A percentile compares a stretch with the other conserved stretches of the same genome.
These are phyloP conservation scores for Acromyrmex heyeri DNA, from an alignment of 1,140 invertebrate species.

Conservation along the genomic window DNA sequence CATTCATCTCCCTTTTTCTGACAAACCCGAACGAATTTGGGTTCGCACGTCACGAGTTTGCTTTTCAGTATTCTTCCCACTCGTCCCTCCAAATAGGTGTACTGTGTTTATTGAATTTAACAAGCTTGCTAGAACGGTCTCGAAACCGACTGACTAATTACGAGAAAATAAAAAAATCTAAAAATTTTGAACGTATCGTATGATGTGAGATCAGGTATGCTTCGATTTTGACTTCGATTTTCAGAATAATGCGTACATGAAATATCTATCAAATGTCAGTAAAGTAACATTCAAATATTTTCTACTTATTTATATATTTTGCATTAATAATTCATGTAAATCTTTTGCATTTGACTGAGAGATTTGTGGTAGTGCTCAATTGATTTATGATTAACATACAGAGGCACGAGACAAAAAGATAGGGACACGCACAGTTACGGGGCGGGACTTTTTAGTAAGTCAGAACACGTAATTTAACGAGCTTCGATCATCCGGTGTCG, in stretches of 20 bases:
- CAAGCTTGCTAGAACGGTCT: not conserved
- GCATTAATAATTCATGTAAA: not conserved
- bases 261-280: not conserved
- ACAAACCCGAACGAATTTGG: constrained; percentile 26
- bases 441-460: constrained; percentile 27
- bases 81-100: not conserved
- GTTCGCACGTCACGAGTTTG: not conserved
- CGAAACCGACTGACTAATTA: not conserved
- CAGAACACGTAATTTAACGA: constrained; percentile 58
- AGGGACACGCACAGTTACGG: not conserved
- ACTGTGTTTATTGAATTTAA: constrained; percentile 26
- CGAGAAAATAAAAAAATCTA: not conserved
- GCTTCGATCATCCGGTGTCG: constrained; percentile 59
- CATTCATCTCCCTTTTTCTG: constrained; percentile 13
- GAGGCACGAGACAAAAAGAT: constrained; percentile 24
- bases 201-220: not conserved
- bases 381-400: constrained; percentile 40
- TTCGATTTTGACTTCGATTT: too few species aligned
- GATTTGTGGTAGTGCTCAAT: not conserved
- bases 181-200: not conserved
- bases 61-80: not conserved
- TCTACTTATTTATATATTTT: constrained; percentile 8
- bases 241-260: not conserved
- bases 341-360: not conserved
- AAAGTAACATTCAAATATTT: not conserved